phyloP scores from a whole-genome alignment of 2,797 vertebrate genomes.

The Chiroxiphia lanceolata region DNA sequence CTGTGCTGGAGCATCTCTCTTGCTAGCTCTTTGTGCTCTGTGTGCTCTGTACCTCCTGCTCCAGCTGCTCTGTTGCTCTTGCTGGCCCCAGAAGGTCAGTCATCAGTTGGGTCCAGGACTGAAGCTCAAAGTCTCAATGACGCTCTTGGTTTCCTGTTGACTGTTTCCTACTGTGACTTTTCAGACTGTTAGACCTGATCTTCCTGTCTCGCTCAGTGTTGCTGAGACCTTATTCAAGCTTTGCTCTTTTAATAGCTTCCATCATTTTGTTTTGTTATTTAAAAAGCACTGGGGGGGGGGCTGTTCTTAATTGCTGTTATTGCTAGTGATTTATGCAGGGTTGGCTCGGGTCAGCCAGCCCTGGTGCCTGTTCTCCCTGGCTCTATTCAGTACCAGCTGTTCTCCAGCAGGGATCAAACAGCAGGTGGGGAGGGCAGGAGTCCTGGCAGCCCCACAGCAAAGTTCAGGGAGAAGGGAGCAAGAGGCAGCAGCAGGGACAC shows the following conservation, averaged over 20 bases:
- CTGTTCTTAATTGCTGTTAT: neutral
- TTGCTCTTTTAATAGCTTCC: neutral
- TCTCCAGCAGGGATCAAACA: neutral
- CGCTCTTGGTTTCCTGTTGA: neutral
- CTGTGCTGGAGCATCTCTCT: neutral
- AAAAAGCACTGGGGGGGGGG: neutral
- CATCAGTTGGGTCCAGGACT: neutral
- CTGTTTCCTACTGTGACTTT: neutral
- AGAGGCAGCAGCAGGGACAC: neutral
- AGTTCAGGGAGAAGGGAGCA: neutral
- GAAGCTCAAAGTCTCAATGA: neutral
- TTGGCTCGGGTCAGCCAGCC: neutral
- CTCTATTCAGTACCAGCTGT: neutral
- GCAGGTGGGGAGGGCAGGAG: neutral
- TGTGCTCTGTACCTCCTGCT: neutral
- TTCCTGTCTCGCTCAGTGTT: neutral
- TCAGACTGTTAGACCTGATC: constrained; percentile 1
- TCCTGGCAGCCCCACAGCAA: neutral
- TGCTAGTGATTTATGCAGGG: neutral
- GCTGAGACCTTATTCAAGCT: neutral
- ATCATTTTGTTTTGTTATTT: neutral
- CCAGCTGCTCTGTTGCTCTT: neutral
- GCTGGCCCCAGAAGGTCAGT: neutral
- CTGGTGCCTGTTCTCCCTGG: neutral
- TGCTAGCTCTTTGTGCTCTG: neutral